Evolutionary conservation across 2,797 vertebrate genomes (phyloP).

Genomic region (Notoglanidium macrostoma): DNA sequence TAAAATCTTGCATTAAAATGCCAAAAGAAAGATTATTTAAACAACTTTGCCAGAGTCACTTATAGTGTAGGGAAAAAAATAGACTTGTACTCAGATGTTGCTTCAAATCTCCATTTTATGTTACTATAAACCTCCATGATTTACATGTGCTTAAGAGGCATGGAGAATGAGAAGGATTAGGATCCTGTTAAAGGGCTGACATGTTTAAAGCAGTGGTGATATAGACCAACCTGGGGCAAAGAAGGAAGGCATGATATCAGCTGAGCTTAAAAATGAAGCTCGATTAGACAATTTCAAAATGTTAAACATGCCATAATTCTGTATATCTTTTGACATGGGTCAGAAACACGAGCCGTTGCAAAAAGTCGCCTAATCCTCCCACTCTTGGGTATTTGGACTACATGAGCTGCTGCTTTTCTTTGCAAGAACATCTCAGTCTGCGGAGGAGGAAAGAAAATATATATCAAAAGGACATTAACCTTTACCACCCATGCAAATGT

Average conservation of each 20-base stretch:
- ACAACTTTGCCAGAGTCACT: constrained; percentile 64
- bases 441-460: constrained; percentile 69
- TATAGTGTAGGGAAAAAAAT: constrained; percentile 56
- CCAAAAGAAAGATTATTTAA: constrained; percentile 69
- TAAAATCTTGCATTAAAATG: background rate
- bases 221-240: constrained; percentile 43
- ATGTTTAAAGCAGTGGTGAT: constrained; percentile 58
- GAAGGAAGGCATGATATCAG: constrained; percentile 38
- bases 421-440: constrained; percentile 51
- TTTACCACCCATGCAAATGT: constrained; percentile 75
- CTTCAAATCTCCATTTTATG: constrained; percentile 74
- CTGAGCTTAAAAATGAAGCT: constrained; percentile 44
- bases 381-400: constrained; percentile 7
- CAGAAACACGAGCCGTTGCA: constrained; percentile 27
- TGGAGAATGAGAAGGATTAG: constrained; percentile 65
- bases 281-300: constrained; percentile 24
- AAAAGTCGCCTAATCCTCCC: constrained; percentile 12
- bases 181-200: constrained; percentile 49
- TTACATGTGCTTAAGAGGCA: constrained; percentile 65
- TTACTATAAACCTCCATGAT: constrained; percentile 68
- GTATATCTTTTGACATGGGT: constrained; percentile 40
- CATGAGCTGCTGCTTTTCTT: constrained; percentile 38
- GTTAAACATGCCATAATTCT: constrained; percentile 29
- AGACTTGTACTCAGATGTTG: constrained; percentile 71
- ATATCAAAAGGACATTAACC: constrained; percentile 77